Percentiles rank a stretch among this genome's conserved stretches.
Evolutionary conservation across 2,888 invertebrate genomes (phyloP).

Genomic region (Tryphoninae sp.): DNA sequence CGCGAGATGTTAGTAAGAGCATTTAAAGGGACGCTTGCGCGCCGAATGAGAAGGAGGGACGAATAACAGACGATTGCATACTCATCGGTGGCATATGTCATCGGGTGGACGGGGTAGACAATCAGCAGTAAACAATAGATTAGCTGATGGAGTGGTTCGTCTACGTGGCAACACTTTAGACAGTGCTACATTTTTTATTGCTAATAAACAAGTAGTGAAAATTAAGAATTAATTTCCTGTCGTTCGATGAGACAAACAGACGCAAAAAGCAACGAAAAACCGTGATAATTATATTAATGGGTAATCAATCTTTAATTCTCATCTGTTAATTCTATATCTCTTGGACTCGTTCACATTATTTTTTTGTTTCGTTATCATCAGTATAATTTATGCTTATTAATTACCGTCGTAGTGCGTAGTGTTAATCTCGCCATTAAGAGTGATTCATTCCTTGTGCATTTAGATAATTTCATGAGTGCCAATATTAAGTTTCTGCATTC

Average conservation of each 20-base stretch:
- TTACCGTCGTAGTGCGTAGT: background rate
- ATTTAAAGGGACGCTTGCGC: background rate
- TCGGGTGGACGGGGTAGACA: background rate
- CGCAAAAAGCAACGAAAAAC: background rate
- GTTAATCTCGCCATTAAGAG: background rate
- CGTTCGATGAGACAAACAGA: background rate
- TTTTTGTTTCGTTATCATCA: background rate
- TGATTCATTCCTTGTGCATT: background rate
- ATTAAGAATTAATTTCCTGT: background rate
- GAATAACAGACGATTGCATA: background rate
- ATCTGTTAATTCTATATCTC: background rate
- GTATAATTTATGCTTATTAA: background rate
- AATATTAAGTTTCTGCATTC: background rate
- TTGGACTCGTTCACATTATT: background rate
- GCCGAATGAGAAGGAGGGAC: background rate
- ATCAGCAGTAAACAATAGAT: constrained; percentile 51
- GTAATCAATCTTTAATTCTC: background rate
- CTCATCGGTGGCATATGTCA: background rate
- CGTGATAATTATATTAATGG: background rate
- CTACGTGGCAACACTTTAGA: constrained; percentile 45
- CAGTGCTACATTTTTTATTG: constrained; percentile 2
- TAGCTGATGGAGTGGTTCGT: constrained; percentile 23
- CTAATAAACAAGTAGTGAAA: background rate
- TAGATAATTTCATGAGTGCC: background rate
- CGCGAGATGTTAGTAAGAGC: background rate